Evolutionary conservation across 30 jellyfish, hydroid and myxozoan genomes (phyloP).

Genomic region (Aurelia sp.): DNA sequence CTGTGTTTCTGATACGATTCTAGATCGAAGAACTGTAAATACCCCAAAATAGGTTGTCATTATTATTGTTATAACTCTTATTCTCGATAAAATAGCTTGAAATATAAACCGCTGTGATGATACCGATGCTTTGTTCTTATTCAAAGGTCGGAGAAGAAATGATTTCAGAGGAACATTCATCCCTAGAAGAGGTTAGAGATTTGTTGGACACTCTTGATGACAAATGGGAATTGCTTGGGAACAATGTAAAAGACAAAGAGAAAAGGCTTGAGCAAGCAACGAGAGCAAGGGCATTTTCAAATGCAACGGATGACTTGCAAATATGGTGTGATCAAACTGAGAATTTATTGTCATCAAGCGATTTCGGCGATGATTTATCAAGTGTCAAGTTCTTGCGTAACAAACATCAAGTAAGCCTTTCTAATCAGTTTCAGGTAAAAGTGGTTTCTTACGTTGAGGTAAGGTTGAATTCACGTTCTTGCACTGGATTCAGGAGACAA

Average conservation of each 20-base stretch:
- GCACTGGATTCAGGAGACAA: no score
- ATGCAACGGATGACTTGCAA: slow-evolving; percentile 41
- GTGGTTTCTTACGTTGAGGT: no score
- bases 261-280: slow-evolving; percentile 61
- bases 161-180: slow-evolving; percentile 35
- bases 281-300: slow-evolving; percentile 43
- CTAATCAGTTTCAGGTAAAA: no score
- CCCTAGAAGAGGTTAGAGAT: slow-evolving; percentile 53
- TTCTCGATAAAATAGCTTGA: not conserved
- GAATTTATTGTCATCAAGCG: slow-evolving; percentile 27
- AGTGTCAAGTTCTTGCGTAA: slow-evolving; percentile 33
- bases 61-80: not conserved
- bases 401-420: slow-evolving; percentile 47
- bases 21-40: no score
- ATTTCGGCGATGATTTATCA: slow-evolving; percentile 58
- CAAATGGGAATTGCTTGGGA: slow-evolving; percentile 68
- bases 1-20: no score
- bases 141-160: slow-evolving; percentile 59
- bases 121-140: not conserved
- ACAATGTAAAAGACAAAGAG: slow-evolving; percentile 26
- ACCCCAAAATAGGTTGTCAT: not conserved
- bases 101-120: not conserved
- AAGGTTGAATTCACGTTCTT: no score
- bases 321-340: slow-evolving; percentile 70
- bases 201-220: slow-evolving; percentile 50